Base-by-base conservation (phyloP, 2,797 vertebrate genomes). In the Numenius phaeopus region DNA sequence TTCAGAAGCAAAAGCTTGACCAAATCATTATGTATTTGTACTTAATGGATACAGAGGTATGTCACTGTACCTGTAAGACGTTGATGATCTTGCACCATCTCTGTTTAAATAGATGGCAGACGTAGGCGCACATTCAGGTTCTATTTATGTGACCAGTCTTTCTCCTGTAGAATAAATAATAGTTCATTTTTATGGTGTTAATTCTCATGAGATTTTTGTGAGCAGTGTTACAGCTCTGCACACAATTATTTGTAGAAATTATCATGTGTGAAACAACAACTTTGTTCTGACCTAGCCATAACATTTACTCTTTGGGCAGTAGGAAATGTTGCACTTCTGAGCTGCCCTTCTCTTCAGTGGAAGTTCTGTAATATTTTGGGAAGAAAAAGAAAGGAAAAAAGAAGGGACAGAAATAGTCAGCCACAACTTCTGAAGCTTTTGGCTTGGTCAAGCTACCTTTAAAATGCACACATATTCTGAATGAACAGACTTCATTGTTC, bases 51-150 rank as follows among this genome's bases (percentile, higher is more conserved):
- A 5, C 10, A 34, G 64, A 7, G 14, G 6, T 22, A 5, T 61
- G 27, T 52, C 17, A 23, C 15, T 42, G 21, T n/a, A 8, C 5
- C 0, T 7, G 11, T 32, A 22, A 39, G 26, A 8, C 3, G 14
- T 11, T 29, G 52, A 27, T 40, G 58, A 18, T 77, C 58, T 64
- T 59, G 57, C 23, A 37, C 64, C 90, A 42, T 65, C 46, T 40
- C 69, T 46, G 2, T 89, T 84, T 70, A 52, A 34, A 49, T 65
- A 85, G 17, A 14, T 18, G 9, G 5, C 37, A 71, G 24, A 6
- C 49, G 26, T 5, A 37, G 11, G 32, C 69, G 42, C 24, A 1
- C n/a, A 52, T 52, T 39, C 50, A 83, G 42, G 32, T 62, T 82
- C 58, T 50, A 0, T 64, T 49, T 54, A 20, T 64, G 52, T 65